Base-by-base conservation (phyloP, 2,797 vertebrate genomes). In the Myotis pilosus region DNA sequence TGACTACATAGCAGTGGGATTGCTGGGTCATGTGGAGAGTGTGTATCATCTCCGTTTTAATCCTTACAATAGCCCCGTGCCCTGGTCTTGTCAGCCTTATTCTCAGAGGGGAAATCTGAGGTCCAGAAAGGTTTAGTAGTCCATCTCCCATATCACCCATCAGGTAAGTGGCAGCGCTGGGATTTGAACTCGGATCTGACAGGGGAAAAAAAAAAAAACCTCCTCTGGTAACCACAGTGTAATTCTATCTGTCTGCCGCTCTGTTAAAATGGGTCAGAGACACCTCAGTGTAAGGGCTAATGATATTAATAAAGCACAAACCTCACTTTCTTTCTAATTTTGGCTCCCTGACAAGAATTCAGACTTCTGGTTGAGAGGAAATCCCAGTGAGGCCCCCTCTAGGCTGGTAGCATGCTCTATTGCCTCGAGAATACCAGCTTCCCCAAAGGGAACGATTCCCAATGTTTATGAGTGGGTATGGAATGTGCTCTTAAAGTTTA, bases 401-500 rank as follows among this genome's bases (percentile, higher is more conserved):
- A 22, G 82, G 51, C 79, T 71, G 38, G 78, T 12, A 22, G 76
- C 25, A 81, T 0, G n/a, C 69, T 91, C 87, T 81, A 44, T 13
- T 83, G 92, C 92, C 69, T 60, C 5, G 41, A 82, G 89, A 94
- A 76, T 23, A 94, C 71, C 88, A 93, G 88, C 44, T 96, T 88
- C 94, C 94, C 97, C 90, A 93, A 95, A 93, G 84, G 80, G 81
- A 95, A 86, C 22, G 74, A 69, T 72, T 93, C 82, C 88, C 84
- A 47, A 74, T 94, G 87, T 95, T 95, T 89, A 64, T 92, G 87
- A 90, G 93, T 95, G 62, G 92, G 90, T 55, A 87, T 93, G 96
- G 94, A 96, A 97, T 96, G 96, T 90, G 75, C 95, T 97, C 95
- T 95, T 95, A 95, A 96, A 92, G 92, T 96, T 97, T 97, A 95